Base-by-base conservation (phyloP, 1,140 invertebrate genomes). In the Pseudobourletiella spinata region DNA sequence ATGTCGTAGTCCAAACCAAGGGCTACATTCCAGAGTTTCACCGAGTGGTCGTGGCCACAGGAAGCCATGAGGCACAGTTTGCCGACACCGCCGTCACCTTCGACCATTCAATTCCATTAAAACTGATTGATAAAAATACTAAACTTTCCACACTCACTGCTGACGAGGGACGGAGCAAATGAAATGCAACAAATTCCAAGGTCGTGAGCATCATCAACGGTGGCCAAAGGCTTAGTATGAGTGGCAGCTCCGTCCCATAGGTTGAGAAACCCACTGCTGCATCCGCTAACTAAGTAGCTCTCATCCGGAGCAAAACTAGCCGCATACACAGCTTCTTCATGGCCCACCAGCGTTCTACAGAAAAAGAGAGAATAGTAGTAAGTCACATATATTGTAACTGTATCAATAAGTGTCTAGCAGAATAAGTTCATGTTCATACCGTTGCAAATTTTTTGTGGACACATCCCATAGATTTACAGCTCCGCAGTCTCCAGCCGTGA, bases 401-500 rank as follows among this genome's bases (percentile, higher is more conserved):
- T 42, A 42, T 42, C n/a, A n/a, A n/a, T n/a, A 39, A 39, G n/a
- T 39, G 8, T 39, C n/a, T 8, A n/a, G 8, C n/a, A 39, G n/a
- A 39, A 35, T 59, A 16, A 16, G 29, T 15, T 18, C 20, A 32
- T 14, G 57, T 59, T 39, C 46, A 42, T 58, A 83, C 84, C 79
- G 82, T 54, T 85, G 74, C 26, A 86, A 72, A 61, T 72, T 79
- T 71, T 81, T 77, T 44, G 81, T 80, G 18, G 82, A 73, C 16
- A 88, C 74, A 75, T 89, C 83, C 86, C 86, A 89, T 28, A 89
- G 72, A 69, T 84, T 84, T 3, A 87, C 75, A 30, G 80, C 80
- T 32, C 87, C 86, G 73, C 85, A 86, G 75, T 89, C 86, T 30
- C 86, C 83, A 16, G 82, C 86, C 16, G 86, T 85, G 2, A 82